These are phyloP conservation scores for Grantiella picta DNA, from an alignment of 2,113 vertebrate species.

Conservation along the genomic window DNA sequence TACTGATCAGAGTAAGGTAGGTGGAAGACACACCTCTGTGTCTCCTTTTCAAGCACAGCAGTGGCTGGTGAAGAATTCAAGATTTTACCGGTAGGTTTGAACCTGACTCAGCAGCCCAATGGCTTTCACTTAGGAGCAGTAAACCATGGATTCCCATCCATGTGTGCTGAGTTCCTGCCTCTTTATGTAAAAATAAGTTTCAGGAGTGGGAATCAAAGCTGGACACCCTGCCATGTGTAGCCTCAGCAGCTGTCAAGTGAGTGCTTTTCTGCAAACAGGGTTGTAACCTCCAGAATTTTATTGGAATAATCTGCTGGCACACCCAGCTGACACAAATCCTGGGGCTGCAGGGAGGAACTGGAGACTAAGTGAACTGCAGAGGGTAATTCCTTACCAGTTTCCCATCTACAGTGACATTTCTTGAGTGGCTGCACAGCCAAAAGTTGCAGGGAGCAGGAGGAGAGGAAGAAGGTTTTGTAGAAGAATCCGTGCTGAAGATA, in stretches of 20 bases:
- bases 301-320: not conserved
- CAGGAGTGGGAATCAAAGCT: not conserved
- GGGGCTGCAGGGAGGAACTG: not conserved
- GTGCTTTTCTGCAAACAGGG: not conserved
- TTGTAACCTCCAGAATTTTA: not conserved
- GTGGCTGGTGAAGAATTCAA: not conserved
- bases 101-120: not conserved
- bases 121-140: not conserved
- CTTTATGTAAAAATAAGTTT: not conserved
- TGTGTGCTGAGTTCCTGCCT: fast-evolving
- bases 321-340: not conserved
- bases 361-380: not conserved
- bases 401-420: not conserved
- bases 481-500: not conserved
- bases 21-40: not conserved
- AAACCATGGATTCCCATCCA: not conserved
- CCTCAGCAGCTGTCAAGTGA: not conserved
- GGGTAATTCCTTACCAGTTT: not conserved
- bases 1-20: not conserved
- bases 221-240: no score
- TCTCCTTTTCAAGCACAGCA: not conserved
- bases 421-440: not conserved
- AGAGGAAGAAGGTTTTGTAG: not conserved
- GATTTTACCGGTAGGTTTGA: not conserved
- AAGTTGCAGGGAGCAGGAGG: not conserved